These are phyloP conservation scores for Tinea semifulvella DNA, from an alignment of 2,888 invertebrate genomes.

Conservation along the genomic window DNA sequence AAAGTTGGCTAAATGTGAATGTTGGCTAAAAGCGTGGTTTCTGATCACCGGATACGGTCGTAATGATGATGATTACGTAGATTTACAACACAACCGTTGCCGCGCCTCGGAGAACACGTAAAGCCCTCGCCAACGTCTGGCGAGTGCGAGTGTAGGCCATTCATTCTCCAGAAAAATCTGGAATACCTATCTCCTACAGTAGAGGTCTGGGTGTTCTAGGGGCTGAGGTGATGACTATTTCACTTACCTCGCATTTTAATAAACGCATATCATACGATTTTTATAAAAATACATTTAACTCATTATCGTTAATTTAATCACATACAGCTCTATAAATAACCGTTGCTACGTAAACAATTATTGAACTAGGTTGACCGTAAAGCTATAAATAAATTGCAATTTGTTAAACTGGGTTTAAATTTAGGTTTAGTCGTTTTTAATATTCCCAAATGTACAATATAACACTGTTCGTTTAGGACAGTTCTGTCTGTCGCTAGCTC, in stretches of 20 bases:
- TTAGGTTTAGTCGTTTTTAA: constrained; percentile 30
- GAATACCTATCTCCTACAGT: no score
- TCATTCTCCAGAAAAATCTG: no score
- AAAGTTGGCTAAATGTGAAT: no score
- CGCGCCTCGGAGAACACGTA: no score
- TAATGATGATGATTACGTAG: no score
- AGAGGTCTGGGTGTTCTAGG: no score
- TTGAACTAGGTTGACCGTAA: constrained; percentile 12
- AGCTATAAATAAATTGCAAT: background rate
- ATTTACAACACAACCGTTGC: no score
- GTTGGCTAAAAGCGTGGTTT: no score
- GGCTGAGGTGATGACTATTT: no score
- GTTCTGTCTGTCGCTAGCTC: constrained; percentile 46
- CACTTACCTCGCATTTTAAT: background rate
- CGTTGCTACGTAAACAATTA: background rate
- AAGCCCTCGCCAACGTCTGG: no score
- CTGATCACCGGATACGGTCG: no score
- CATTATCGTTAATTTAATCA: background rate
- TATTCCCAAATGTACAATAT: constrained; percentile 32
- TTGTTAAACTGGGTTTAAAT: background rate
- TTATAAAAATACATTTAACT: constrained; percentile 2
- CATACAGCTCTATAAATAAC: background rate
- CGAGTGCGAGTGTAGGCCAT: no score
- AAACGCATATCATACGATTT: background rate
- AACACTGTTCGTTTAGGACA: constrained; percentile 52